Base-by-base conservation (phyloP, 2,888 invertebrate genomes). In the Hypolimnas misippus region DNA sequence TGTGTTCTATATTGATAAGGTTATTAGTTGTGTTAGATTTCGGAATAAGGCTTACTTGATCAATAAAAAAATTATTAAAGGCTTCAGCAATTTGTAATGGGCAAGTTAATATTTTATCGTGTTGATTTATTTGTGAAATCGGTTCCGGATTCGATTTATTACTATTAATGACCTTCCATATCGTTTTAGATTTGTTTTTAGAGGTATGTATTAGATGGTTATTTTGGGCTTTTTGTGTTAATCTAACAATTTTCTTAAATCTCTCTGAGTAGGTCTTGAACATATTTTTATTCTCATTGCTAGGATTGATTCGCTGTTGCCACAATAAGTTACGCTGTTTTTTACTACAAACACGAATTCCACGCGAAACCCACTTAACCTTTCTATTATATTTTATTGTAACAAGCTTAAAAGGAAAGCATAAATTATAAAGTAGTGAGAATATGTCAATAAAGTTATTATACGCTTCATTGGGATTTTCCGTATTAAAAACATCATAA, bases 401-500 rank as follows among this genome's bases (percentile, higher is more conserved):
- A 16, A 40, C 8, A 8, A 8, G 3, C 16, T 16, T 40, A 4
- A 40, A 4, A 16, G 40, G 40, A 16, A 40, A 40, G 16, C 40
- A 40, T 7, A 40, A 16, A 6, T 40, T 8, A 40, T 40, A 40
- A 40, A 40, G 8, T 16, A 40, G 16, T 8, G 3, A 7, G 7
- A 40, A 40, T 5, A n/a, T n/a, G n/a, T n/a, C n/a, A n/a, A n/a
- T n/a, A n/a, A n/a, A n/a, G n/a, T n/a, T n/a, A n/a, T n/a, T n/a
- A n/a, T n/a, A n/a, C n/a, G n/a, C n/a, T n/a, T n/a, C n/a, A n/a
- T n/a, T n/a, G n/a, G n/a, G n/a, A 16, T 40, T 16, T 16, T 14
- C 5, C 16, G 5, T 16, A 8, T 40, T 14, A 16, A 7, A 16
- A 7, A 40, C 3, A 16, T 66, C 68, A 1, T 54, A 64, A n/a